A percentile compares a stretch with the other conserved stretches of the same genome.
These are phyloP conservation scores for Caenorhabditis sinica DNA, from an alignment of 2,888 invertebrate species.

Conservation along the genomic window DNA sequence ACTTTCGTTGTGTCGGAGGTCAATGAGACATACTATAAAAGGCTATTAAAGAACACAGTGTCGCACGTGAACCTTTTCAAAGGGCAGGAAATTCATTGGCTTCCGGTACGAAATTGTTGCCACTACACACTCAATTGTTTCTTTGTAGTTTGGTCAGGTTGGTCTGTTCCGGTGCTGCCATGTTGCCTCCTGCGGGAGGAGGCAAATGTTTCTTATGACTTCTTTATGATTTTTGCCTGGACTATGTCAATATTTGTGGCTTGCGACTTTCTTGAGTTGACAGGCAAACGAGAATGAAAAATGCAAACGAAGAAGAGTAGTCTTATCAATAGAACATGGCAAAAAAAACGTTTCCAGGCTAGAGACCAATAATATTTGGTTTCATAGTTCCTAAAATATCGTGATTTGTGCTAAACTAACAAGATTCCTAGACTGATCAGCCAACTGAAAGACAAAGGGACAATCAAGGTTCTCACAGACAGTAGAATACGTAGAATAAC, in stretches of 20 bases:
- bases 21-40: constrained; percentile 55
- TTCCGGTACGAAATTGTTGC: constrained; percentile 43
- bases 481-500: constrained; percentile 13
- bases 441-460: too few relatives aligned
- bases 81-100: constrained; percentile 7
- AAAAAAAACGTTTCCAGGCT: background rate
- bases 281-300: constrained; percentile 14
- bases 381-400: background rate
- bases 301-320: constrained; percentile 5
- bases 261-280: constrained; percentile 23
- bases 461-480: too few relatives aligned
- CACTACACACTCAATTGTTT: constrained; percentile 33
- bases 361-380: constrained; percentile 7
- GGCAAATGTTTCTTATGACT: constrained; percentile 45
- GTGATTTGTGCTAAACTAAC: background rate
- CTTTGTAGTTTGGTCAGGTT: constrained; percentile 55
- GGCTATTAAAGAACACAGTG: constrained; percentile 23
- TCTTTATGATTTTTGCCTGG: constrained; percentile 45
- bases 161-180: constrained; percentile 25
- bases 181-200: background rate
- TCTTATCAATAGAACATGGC: constrained; percentile 22
- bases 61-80: background rate
- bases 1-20: constrained; percentile 18
- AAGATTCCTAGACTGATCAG: too few relatives aligned
- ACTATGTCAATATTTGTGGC: constrained; percentile 34